Evolutionary conservation across 2,113 vertebrate species (phyloP).

Genomic region (Nothobranchius kuhntae): DNA sequence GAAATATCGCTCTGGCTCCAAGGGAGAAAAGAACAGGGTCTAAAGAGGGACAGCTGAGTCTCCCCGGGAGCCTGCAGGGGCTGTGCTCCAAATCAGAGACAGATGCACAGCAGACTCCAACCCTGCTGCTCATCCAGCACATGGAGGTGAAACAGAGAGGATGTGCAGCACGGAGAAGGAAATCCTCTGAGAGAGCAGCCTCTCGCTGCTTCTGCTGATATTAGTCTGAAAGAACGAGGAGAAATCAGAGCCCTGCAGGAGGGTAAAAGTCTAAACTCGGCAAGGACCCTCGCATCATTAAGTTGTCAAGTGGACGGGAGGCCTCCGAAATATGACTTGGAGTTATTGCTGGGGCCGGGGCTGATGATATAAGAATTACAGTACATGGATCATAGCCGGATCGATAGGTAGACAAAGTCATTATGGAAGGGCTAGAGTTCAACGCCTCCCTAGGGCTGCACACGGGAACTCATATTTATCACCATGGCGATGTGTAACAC

Average conservation of each 20-base stretch:
- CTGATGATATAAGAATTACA: conserved; percentile 82
- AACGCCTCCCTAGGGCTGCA: conserved; percentile 70
- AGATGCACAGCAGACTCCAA: conserved; percentile 63
- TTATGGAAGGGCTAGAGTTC: conserved; percentile 78
- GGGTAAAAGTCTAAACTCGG: conserved; percentile 58
- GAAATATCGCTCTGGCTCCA: conserved; percentile 67
- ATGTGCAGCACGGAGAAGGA: conserved; percentile 55
- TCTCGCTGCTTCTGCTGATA: conserved; percentile 56
- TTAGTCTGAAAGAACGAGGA: conserved; percentile 75
- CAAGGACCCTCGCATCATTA: conserved; percentile 76
- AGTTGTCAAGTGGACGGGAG: conserved; percentile 77
- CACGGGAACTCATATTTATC: conserved; percentile 70
- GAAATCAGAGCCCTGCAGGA: conserved; percentile 69
- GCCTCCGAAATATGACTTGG: conserved; percentile 75
- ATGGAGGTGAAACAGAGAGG: conserved; percentile 54
- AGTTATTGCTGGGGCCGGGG: conserved; percentile 72
- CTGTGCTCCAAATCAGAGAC: conserved; percentile 73
- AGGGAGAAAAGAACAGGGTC: conserved; percentile 70
- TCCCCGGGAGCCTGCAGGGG: conserved; percentile 67
- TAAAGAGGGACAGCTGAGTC: conserved; percentile 73
- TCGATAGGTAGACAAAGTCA: conserved; percentile 81
- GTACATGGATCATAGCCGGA: conserved; percentile 80
- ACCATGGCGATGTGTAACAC: conserved; percentile 62
- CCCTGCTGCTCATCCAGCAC: conserved; percentile 40
- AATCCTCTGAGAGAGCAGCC: conserved; percentile 64